These are phyloP conservation scores for Myocastor coypus DNA, from an alignment of 2,113 vertebrate genomes.

Conservation along the genomic window DNA sequence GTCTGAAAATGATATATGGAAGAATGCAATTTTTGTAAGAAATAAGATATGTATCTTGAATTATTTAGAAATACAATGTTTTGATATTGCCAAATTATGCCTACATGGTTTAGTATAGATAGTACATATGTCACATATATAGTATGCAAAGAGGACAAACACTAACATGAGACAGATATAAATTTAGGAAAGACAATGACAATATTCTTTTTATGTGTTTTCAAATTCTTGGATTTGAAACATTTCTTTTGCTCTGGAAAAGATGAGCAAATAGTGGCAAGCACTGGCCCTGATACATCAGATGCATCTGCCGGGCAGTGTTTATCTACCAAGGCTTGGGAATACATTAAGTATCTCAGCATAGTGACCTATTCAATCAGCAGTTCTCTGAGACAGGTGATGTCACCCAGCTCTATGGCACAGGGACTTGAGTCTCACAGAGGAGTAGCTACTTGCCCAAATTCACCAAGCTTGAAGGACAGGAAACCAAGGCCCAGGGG, in stretches of 20 bases:
- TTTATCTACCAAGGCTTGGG: neutral
- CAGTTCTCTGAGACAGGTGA: neutral
- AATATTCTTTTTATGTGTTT: neutral
- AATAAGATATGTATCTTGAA: neutral
- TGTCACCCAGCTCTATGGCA: neutral
- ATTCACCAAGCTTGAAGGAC: neutral
- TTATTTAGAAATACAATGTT: neutral
- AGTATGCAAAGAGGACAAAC: neutral
- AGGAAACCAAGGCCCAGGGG: neutral
- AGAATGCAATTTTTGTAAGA: conserved; percentile 9
- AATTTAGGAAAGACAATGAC: neutral
- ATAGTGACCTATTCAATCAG: neutral
- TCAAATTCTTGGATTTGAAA: conserved; percentile 31
- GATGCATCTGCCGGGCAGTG: neutral
- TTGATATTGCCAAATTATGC: neutral
- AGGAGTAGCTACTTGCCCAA: neutral
- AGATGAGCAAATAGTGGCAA: neutral
- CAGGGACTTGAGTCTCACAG: neutral
- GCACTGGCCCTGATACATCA: neutral
- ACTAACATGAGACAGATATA: neutral
- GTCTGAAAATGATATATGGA: conserved; percentile 8
- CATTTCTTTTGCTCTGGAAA: conserved; percentile 8
- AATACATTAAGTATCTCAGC: neutral
- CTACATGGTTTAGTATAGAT: neutral
- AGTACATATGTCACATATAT: neutral